Evolutionary conservation across 2,113 vertebrate genomes (phyloP), one percentile per base, ranked within the genome.

Genomic region (Phyllostomus discolor): DNA sequence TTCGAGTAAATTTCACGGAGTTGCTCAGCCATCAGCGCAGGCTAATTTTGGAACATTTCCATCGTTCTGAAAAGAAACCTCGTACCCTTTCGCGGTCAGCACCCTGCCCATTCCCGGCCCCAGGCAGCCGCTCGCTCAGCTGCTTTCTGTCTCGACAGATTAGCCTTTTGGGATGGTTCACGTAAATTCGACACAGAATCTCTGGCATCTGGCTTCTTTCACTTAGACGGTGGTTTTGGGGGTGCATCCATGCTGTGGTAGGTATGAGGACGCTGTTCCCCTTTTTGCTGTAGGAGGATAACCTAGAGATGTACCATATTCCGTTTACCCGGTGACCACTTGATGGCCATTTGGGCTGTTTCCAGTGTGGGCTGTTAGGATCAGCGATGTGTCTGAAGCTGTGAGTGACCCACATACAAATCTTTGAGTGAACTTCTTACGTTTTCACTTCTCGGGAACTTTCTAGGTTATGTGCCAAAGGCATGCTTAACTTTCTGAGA

Each of bases 231-330:
- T 8, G 5, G 41, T 62, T 41, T 48, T 4, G 28, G 50, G 31
- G 67, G 52, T 7, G n/a, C 20, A 5, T 8, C 35, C 52, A 7
- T 4, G 1, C 5, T 4, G 33, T 1, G 7, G 10, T 7, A 0
- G 0, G 1, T 2, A 3, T 7, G 16, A 26, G 26, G 57, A 1
- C 20, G 20, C 1, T 3, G n/a, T 2, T 15, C 22, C 38, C 22
- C 38, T 79, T 83, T 57, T 43, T 10, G 26, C 15, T 12, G 46
- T 0, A 3, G 0, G 15, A 2, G 43, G 81, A 8, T 33, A 0
- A 2, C 8, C 1, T 6, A 5, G 0, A 3, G 28, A 2, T 15
- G 1, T 0, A 7, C 12, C 41, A 2, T 16, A 3, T 20, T 76
- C 4, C 5, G 0, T 24, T 76, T 50, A n/a, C 4, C 54, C 26